Base-by-base conservation (phyloP, 2,888 invertebrate species). In the Hypselothyrea guttata region DNA sequence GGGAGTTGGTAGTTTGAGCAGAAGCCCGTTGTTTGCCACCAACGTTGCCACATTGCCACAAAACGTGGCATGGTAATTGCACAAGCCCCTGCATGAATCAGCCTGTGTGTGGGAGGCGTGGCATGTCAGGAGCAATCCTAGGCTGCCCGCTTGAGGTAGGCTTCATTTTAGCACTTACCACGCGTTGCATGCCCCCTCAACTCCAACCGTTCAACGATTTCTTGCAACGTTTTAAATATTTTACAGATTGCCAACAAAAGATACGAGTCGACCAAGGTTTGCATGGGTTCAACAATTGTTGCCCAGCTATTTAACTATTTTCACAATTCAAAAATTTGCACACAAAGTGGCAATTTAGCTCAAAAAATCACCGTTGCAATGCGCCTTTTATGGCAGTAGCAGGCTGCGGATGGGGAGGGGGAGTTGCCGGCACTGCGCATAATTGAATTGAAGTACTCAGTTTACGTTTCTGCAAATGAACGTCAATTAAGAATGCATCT, bases 281-380 rank as follows among this genome's bases (percentile, higher is more conserved):
- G 47, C 53, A 56, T 45, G 66, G 42, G 46, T 38, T 59, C 59
- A 64, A 64, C 76, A 76, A 86, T 81, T 77, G 81, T 70, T 67
- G 64, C 3, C 69, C 41, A 49, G 55, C 56, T 58, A 68, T 74
- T 75, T 72, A 56, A 62, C 67, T 57, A 75, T 76, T 85, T 85
- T 65, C 74, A 74, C 81, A 77, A 76, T 76, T 83, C 77, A 75
- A 76, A 75, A 76, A 86, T 86, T 87, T 86, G 88, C 86, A 86
- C 88, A 87, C 86, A 86, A 86, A 86, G 76, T 87, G 83, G 79
- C 86, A 84, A 76, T 87, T 86, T 82, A 62, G 77, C 74, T 74
- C 51, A 63, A 71, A 78, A 86, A 86, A 16, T 11, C 7, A 9
- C 74, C 77, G 85, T 86, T 81, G 84, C 62, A 53, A 22, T 72